Base-by-base conservation (phyloP, 53 echinoderm and acorn worm species). In the Apostichopus leukothele region DNA sequence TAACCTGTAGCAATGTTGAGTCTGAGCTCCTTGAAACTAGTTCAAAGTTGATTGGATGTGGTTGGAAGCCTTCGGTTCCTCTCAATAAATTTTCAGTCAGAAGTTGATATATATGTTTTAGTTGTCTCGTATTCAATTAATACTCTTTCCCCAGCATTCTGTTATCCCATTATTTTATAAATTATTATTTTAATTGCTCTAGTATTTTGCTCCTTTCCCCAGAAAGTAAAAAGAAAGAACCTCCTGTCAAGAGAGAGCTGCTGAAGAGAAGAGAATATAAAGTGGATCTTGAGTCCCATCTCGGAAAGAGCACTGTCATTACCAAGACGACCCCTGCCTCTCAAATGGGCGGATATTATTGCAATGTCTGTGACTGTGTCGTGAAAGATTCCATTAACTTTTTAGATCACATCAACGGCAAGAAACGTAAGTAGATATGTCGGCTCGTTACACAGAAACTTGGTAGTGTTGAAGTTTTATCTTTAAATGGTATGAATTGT, bases 311-410 rank as follows among this genome's bases (percentile, higher is more conserved):
- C 52, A 96, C 96, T 86, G 99, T 99, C 88, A 99, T 99, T 92
- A 99, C 99, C 79, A 99, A 99, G 91, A 96, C 99, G 7, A 99
- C 99, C 19, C 99, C 99, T 25, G 91, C 99, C 10, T 96, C 99
- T 3, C 99, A 99, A 90, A 95, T 95, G 95, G 99, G 99, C 18
- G 99, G 99, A 19, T 99, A 99, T 89, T 99, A 99, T 92, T 99
- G 99, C 67, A 96, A 99, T 90, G 99, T 99, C 51, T 99, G 99
- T 75, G 99, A 99, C 88, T 99, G 99, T 88, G 99, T 99, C 14
- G 99, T 99, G 4, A 99, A 99, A 85, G 99, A 99, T 78, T 99
- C 99, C 89, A 99, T 99, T 77, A 99, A 99, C 87, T 99, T 99
- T 76, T 87, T 99, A 19, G 99, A 99, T 89, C 99, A 99, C 87